Base-by-base conservation (phyloP, 2,888 invertebrate species). In the Onchidella celtica region DNA sequence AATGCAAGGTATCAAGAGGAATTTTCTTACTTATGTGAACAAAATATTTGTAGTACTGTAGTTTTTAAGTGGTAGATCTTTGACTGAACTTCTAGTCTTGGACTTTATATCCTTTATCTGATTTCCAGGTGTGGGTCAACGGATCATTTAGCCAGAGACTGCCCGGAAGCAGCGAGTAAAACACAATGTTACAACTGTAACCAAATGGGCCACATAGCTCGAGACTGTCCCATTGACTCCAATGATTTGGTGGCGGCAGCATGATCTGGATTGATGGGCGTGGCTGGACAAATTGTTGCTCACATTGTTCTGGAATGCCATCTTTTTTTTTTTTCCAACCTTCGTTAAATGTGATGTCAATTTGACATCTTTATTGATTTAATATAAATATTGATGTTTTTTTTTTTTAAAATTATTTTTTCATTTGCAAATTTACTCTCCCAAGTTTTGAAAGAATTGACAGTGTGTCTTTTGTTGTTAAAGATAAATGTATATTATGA, bases 201-300 rank as follows among this genome's bases (percentile, higher is more conserved):
- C 36, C 92, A 93, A 81, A 88, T 90, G 68, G 98, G 98, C 89
- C 98, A 98, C 94, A 97, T 97, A 94, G 97, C 98, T 92, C 96
- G 98, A 90, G 98, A 98, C 94, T 98, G 98, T 94, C 96, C 96
- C 93, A 29, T 36, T 70, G 81, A 81, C 4, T 40, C 69, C 27
- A 74, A 81, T 47, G 61, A 78, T 29, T 14, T 76, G 34, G 82
- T 79, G 29, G 74, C 73, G 11, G 78, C 82, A 65, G 79, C 79
- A n/a, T 79, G 57, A 73, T 78, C 32, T 21, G 47, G 61, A n/a
- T 61, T 61, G 61, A n/a, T n/a, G 32, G 32, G 66, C 32, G 4
- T 9, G 3, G 66, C 32, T 29, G 24, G 17, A 29, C 32, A 29
- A 11, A n/a, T 66, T 66, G 66, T 66, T 66, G 66, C 66, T 66